Evolutionary conservation across 1,140 invertebrate genomes (phyloP).

Genomic region (Tribolium madens): DNA sequence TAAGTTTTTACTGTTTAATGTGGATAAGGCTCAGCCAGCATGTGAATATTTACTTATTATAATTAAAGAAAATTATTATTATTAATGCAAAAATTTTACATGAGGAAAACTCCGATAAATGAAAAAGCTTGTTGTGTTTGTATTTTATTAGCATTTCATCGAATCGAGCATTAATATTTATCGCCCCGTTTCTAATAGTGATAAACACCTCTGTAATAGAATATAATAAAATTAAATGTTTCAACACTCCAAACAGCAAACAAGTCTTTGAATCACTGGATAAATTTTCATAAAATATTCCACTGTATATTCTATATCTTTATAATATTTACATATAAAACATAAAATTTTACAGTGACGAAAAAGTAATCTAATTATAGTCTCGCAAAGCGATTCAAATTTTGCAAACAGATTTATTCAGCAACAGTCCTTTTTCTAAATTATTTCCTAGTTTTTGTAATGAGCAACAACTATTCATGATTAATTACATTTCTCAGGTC

Average conservation of each 20-base stretch:
- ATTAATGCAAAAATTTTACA: background rate
- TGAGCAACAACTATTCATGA: background rate
- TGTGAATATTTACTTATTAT: background rate
- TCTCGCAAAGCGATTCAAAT: background rate
- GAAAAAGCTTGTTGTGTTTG: background rate
- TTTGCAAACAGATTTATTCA: background rate
- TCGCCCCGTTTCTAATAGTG: slow-evolving; percentile 1
- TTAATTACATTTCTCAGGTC: background rate
- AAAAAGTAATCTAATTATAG: slow-evolving; percentile 21
- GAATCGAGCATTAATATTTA: slow-evolving; percentile 12
- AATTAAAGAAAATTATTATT: background rate
- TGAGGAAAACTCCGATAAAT: background rate
- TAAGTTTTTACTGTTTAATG: no score
- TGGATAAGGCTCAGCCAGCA: background rate
- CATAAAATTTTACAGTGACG: background rate
- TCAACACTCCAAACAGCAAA: slow-evolving; percentile 1
- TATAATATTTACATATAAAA: slow-evolving; percentile 13
- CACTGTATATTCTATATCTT: background rate
- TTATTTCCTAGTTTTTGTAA: slow-evolving; percentile 11
- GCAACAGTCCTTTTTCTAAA: slow-evolving; percentile 4
- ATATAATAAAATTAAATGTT: slow-evolving; percentile 11
- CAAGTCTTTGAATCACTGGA: background rate
- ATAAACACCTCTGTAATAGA: slow-evolving; percentile 13
- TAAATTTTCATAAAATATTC: slow-evolving; percentile 2
- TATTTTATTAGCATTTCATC: slow-evolving; percentile 15